phyloP scores from a whole-genome alignment of 1,140 invertebrate genomes.

The Leptestheria dahalacensis region DNA sequence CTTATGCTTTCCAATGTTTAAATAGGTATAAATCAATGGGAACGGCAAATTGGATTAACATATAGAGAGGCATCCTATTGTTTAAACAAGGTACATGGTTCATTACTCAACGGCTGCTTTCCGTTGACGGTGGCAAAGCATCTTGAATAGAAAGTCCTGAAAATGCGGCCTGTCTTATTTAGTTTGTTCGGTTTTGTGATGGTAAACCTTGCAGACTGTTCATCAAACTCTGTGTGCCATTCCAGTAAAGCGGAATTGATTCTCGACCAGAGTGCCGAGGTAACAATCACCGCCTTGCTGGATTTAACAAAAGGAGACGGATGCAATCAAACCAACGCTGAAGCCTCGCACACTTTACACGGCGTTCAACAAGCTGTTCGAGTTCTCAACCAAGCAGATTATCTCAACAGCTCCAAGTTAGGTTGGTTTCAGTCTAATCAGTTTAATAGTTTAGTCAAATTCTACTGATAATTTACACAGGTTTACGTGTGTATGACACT shows the following conservation, averaged over 20 bases:
- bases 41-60: no score
- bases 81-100: no score
- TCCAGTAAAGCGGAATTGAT: background rate
- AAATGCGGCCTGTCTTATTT: slow-evolving; percentile 3
- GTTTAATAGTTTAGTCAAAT: no score
- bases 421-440: no score
- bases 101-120: no score
- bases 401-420: background rate
- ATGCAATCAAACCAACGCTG: background rate
- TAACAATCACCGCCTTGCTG: background rate
- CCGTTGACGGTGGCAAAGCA: no score
- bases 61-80: no score
- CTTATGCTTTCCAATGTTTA: no score
- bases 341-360: background rate
- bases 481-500: background rate
- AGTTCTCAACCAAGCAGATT: background rate
- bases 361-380: background rate
- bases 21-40: no score
- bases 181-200: no score
- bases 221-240: background rate
- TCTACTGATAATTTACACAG: background rate
- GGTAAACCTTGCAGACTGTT: no score
- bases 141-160: no score
- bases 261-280: background rate
- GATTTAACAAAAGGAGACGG: background rate